These are phyloP conservation scores for Ctenopoma multispine DNA, from an alignment of 2,797 vertebrate genomes.

Conservation along the genomic window DNA sequence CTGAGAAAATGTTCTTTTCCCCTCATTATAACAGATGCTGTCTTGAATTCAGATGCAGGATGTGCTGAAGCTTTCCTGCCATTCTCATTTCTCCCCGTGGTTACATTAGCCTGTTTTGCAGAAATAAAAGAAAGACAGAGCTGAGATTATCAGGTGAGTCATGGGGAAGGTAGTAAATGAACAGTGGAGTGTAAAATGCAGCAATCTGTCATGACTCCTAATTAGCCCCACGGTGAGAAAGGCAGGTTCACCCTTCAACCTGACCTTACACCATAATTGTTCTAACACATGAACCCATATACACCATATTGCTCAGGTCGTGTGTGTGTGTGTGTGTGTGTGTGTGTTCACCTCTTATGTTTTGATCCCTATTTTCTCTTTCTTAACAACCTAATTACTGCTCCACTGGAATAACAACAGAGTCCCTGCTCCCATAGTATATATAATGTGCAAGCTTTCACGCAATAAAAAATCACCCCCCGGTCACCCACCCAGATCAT, in stretches of 20 bases:
- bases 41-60: background rate
- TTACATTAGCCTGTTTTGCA: slow-evolving; percentile 20
- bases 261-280: slow-evolving; percentile 37
- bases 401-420: slow-evolving; percentile 55
- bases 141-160: slow-evolving; percentile 41
- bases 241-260: slow-evolving; percentile 33
- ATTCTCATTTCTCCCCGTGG: slow-evolving; percentile 23
- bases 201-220: slow-evolving; percentile 55
- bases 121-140: slow-evolving; percentile 21
- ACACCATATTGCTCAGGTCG: background rate
- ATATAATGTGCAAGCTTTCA: slow-evolving; percentile 68
- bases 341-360: slow-evolving; percentile 9
- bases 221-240: slow-evolving; percentile 53
- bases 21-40: slow-evolving; percentile 44
- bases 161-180: slow-evolving; percentile 47
- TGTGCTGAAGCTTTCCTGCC: slow-evolving; percentile 21
- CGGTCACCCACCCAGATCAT: slow-evolving; percentile 52
- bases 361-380: slow-evolving; percentile 34
- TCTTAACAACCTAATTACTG: slow-evolving; percentile 65
- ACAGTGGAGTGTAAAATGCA: slow-evolving; percentile 42
- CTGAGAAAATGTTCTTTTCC: background rate
- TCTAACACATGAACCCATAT: slow-evolving; percentile 49
- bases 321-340: slow-evolving; percentile 14
- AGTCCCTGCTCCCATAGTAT: slow-evolving; percentile 75
- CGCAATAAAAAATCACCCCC: slow-evolving; percentile 62